Percentiles rank a stretch among this genome's conserved stretches.
phyloP scores from a whole-genome alignment of 2,113 vertebrate genomes.

The Erinaceus europaeus region DNA sequence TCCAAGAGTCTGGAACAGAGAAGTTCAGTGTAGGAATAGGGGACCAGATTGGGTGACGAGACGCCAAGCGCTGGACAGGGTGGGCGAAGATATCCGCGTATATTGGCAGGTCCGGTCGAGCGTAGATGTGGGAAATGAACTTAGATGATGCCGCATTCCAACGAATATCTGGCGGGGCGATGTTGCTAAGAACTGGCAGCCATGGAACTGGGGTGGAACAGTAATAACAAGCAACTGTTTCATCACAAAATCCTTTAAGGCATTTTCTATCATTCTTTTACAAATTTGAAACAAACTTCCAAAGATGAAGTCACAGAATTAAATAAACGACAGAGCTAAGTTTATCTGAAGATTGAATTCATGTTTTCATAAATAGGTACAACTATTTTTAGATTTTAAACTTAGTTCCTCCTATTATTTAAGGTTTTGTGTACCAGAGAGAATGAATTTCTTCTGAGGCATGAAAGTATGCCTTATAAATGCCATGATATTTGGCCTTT shows the following conservation, averaged over 20 bases:
- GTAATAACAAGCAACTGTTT: not conserved
- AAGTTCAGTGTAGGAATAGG: too few relatives aligned
- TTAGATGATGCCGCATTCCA: too few relatives aligned
- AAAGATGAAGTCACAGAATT: not conserved
- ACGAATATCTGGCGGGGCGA: too few relatives aligned
- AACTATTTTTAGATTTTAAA: not conserved
- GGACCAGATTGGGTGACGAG: too few relatives aligned
- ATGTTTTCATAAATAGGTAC: not conserved
- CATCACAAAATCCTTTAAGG: not conserved
- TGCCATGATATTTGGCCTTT: slow-evolving; percentile 36
- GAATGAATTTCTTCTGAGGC: not conserved
- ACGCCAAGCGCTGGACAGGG: too few relatives aligned
- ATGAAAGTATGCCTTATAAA: not conserved
- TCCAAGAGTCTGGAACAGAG: too few relatives aligned
- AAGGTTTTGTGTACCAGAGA: not conserved
- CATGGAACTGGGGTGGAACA: too few relatives aligned
- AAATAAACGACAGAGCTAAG: too few relatives aligned
- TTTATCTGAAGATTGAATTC: not conserved
- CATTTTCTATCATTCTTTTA: not conserved
- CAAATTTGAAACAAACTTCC: not conserved
- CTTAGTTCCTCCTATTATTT: not conserved
- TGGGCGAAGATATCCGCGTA: too few relatives aligned
- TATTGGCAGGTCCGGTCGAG: too few relatives aligned
- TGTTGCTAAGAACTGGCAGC: too few relatives aligned
- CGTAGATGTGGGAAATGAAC: too few relatives aligned